Base-by-base conservation (phyloP, 1,140 invertebrate species). In the Drosophila takahashii region DNA sequence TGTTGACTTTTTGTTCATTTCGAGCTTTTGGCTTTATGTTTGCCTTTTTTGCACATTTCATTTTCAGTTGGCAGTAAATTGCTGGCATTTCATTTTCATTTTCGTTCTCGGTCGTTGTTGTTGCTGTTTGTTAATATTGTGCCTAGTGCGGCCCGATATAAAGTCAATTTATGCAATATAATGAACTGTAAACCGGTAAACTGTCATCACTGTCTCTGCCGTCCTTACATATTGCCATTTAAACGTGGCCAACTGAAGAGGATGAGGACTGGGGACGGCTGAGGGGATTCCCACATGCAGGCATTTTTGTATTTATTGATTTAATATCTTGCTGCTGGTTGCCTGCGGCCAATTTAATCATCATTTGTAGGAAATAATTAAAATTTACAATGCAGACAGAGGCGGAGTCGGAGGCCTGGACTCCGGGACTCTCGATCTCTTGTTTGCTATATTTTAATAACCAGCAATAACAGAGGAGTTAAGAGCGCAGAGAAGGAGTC, bases 301-400 rank as follows among this genome's bases (percentile, higher is more conserved):
- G 15, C 44, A 51, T 39, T 54, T 48, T 59, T 51, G 37, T 44
- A 87, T 86, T 81, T 85, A 85, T 85, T 85, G 81, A 85, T 87
- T 85, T 85, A 85, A 85, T 85, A 85, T 85, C 83, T 78, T 83
- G 50, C 60, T 64, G 51, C 34, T 27, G 64, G 41, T 32, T 83
- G 81, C 81, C 81, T 66, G 78, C 61, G 83, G 81, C 83, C 78
- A 85, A 85, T 85, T 85, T 85, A 85, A 85, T 85, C 81, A 85
- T 87, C 81, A 85, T 85, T 85, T 87, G 81, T 87, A 85, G 81
- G 72, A 85, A 85, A 85, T 85, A 85, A 85, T 85, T 85, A 85
- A 85, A 85, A 85, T 85, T 81, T 81, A 86, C 81, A 85, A 85
- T 86, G 72, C 58, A 74, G 64, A 47, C 44, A 54, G 50, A 34